These are phyloP conservation scores for Tenthredo amoena DNA, from an alignment of 2,888 invertebrate genomes.

Conservation along the genomic window DNA sequence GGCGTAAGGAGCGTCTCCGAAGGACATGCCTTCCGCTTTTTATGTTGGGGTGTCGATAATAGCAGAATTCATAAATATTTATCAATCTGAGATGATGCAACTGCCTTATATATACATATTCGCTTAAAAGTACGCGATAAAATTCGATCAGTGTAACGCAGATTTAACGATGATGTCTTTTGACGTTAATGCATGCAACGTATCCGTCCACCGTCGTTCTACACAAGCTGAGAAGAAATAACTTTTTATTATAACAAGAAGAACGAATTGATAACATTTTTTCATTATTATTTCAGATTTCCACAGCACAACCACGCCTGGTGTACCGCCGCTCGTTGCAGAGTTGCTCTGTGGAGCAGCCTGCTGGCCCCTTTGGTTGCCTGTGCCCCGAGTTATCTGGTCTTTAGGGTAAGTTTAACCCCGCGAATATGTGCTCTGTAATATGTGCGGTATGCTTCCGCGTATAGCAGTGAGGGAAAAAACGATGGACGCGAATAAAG, in stretches of 20 bases:
- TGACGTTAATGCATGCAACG: not conserved
- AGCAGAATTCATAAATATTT: slow-evolving; percentile 27
- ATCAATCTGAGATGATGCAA: not conserved
- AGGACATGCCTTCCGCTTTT: not conserved
- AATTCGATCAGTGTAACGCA: not conserved
- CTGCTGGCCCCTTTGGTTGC: slow-evolving; percentile 89
- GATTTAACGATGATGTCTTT: not conserved
- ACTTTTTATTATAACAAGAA: not conserved
- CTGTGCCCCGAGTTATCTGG: slow-evolving; percentile 91
- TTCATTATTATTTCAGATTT: slow-evolving; percentile 81
- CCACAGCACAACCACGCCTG: slow-evolving; percentile 87
- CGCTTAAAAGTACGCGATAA: not conserved
- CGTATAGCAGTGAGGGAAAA: not conserved
- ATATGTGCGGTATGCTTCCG: not conserved
- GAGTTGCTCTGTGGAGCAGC: slow-evolving; percentile 86
- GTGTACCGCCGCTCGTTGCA: slow-evolving; percentile 89
- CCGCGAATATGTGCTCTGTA: not conserved
- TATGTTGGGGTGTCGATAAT: not conserved
- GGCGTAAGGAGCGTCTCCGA: not conserved
- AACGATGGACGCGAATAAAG: not conserved
- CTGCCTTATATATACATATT: not conserved
- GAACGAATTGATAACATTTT: not conserved
- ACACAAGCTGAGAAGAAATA: no score
- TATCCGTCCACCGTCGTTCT: no score
- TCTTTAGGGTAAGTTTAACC: slow-evolving; percentile 79